phyloP scores from a whole-genome alignment of 2,888 invertebrate species.

The Sarcophaga carnaria region DNA sequence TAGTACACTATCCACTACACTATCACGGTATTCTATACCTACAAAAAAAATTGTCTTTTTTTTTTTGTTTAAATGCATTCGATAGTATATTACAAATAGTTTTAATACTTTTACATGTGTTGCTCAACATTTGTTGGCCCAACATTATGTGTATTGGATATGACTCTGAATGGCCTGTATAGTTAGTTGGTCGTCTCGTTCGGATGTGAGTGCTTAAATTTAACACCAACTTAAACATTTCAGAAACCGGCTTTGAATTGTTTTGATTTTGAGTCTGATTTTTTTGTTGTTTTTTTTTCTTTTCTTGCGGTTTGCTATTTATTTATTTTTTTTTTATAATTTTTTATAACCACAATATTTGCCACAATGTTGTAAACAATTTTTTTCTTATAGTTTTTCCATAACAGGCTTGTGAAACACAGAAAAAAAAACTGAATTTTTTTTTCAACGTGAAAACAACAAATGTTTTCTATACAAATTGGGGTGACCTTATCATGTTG shows the following conservation, averaged over 20 bases:
- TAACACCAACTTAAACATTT: slow-evolving; percentile 57
- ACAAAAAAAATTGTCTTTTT: too few species aligned
- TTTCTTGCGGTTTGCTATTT: slow-evolving; percentile 37
- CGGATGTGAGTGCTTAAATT: slow-evolving; percentile 46
- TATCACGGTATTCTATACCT: too few species aligned
- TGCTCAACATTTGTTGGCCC: not conserved
- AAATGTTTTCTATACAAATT: slow-evolving; percentile 27
- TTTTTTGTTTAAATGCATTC: too few species aligned
- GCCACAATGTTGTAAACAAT: slow-evolving; percentile 67
- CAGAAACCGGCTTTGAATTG: slow-evolving; percentile 57
- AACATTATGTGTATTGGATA: not conserved
- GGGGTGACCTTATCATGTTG: slow-evolving; percentile 42
- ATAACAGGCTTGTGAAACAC: slow-evolving; percentile 43
- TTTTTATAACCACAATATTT: slow-evolving; percentile 62
- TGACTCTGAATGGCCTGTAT: not conserved
- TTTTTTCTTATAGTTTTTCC: slow-evolving; percentile 63
- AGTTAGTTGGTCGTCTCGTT: not conserved
- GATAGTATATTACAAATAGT: not conserved
- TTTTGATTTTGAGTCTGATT: slow-evolving; percentile 59
- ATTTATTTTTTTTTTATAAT: slow-evolving; percentile 23
- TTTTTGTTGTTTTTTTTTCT: not conserved
- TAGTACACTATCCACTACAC: too few species aligned
- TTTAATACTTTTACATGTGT: not conserved
- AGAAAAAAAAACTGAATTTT: slow-evolving; percentile 10
- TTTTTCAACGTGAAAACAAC: slow-evolving; percentile 45